Conservation (phyloP, 2,113 vertebrate species). For the Anarhynchus alexandrinus region DNA sequence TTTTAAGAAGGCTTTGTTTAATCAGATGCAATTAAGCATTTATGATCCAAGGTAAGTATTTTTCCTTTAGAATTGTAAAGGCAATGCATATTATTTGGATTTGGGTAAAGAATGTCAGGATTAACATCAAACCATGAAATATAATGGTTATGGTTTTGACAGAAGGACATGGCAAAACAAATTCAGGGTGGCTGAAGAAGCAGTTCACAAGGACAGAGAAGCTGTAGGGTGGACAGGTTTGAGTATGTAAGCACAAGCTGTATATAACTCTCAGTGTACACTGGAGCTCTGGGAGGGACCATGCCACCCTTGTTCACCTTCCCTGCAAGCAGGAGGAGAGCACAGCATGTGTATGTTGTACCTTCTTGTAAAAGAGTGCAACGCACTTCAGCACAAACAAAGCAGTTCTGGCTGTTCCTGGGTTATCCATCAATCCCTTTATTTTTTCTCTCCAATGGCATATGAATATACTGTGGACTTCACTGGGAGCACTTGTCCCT, state of each 20-base stretch:
- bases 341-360: background rate
- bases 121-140: background rate
- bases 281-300: background rate
- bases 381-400: background rate
- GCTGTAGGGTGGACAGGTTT: background rate
- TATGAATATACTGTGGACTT: background rate
- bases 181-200: background rate
- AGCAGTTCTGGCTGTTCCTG: background rate
- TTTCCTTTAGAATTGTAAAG: background rate
- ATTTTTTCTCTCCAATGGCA: background rate
- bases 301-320: background rate
- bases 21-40: conserved; percentile 6
- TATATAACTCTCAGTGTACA: background rate
- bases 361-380: accelerated
- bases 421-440: background rate
- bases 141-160: background rate
- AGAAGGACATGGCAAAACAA: background rate
- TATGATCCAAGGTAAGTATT: conserved; percentile 10
- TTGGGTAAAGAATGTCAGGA: background rate
- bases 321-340: background rate
- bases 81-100: background rate
- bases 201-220: background rate
- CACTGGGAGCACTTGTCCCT: background rate
- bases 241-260: background rate
- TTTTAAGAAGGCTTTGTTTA: conserved; percentile 32